These are phyloP conservation scores for Hydrocynus forskahlii DNA, from an alignment of 2,797 vertebrate genomes.

Conservation along the genomic window DNA sequence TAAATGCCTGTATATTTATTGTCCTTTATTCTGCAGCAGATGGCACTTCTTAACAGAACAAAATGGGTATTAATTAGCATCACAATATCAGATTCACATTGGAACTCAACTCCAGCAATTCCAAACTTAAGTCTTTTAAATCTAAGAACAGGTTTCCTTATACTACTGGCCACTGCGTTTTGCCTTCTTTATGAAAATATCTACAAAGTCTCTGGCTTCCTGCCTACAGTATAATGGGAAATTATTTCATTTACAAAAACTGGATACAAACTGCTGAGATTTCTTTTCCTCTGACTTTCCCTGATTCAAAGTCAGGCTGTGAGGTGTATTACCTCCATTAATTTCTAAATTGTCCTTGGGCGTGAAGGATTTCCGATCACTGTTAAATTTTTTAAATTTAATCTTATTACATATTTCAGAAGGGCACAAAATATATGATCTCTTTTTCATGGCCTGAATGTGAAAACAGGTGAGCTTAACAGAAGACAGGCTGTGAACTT, in stretches of 20 bases:
- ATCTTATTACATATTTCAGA: conserved; percentile 1
- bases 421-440: neutral
- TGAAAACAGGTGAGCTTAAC: neutral
- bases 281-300: neutral
- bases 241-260: conserved; percentile 12
- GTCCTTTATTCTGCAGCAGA: no score
- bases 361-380: conserved; percentile 20
- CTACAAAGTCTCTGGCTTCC: neutral
- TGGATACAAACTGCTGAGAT: conserved; percentile 11
- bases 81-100: no score
- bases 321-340: neutral
- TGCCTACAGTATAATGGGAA: neutral
- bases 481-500: neutral
- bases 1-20: no score
- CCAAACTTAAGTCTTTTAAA: neutral
- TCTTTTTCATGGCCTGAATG: neutral
- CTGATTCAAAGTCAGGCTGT: neutral
- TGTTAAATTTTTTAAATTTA: neutral
- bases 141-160: neutral
- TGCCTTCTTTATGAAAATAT: neutral
- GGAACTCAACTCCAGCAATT: no score
- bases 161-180: neutral
- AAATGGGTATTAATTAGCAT: no score
- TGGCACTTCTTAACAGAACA: no score
- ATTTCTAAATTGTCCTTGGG: conserved; percentile 6